phyloP scores from a whole-genome alignment of 2,113 vertebrate genomes.

The Saccopteryx bilineata region DNA sequence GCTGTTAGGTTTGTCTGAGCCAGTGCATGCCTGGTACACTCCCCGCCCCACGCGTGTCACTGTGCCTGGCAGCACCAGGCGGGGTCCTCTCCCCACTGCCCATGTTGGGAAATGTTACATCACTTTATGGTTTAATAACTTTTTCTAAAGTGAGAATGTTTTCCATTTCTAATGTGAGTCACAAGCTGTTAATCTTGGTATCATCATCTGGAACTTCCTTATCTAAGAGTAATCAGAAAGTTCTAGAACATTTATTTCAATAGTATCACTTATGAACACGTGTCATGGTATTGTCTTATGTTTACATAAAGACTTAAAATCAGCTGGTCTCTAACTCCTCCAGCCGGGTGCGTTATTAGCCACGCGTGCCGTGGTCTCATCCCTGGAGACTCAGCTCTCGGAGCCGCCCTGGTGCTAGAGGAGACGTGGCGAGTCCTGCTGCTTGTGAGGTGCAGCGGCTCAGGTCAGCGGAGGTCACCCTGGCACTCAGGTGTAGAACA shows the following conservation, averaged over 20 bases:
- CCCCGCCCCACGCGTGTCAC: rapidly evolving
- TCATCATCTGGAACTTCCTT: neutral
- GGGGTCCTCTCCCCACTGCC: neutral
- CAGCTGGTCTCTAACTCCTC: neutral
- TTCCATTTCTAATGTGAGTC: neutral
- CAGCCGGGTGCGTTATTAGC: neutral
- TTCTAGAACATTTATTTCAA: neutral
- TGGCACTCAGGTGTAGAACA: rapidly evolving
- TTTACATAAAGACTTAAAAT: neutral
- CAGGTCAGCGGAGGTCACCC: too few species aligned
- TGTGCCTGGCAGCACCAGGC: rapidly evolving
- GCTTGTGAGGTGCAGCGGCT: neutral
- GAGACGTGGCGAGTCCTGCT: neutral
- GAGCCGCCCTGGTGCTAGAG: neutral
- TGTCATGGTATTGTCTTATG: neutral
- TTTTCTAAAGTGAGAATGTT: neutral
- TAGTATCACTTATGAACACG: neutral
- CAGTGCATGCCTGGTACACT: neutral
- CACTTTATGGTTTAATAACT: neutral
- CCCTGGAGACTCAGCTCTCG: neutral
- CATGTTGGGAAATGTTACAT: neutral
- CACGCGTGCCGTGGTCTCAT: neutral
- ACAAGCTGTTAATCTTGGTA: neutral
- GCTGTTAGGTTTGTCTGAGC: neutral
- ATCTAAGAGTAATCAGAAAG: neutral